These are phyloP conservation scores for Noctua janthina DNA, from an alignment of 2,888 invertebrate genomes.

Conservation along the genomic window DNA sequence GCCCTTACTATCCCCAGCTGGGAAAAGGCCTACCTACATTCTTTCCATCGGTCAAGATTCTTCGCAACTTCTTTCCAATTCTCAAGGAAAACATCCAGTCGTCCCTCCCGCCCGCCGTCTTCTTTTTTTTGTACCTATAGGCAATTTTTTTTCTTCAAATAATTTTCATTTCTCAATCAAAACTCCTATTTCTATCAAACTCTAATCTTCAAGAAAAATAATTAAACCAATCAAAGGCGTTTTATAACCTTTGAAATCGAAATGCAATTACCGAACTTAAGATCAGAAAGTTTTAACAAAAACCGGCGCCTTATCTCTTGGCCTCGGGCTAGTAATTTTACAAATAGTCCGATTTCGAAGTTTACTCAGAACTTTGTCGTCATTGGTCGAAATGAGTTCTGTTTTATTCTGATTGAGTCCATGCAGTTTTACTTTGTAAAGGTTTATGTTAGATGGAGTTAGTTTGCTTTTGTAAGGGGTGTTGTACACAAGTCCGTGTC, in stretches of 20 bases:
- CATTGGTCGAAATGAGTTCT: slow-evolving; percentile 59
- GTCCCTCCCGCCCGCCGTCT: background rate
- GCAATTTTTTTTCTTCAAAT: background rate
- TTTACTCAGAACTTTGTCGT: slow-evolving; percentile 49
- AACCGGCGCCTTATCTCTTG: slow-evolving; percentile 43
- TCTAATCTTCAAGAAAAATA: slow-evolving; percentile 42
- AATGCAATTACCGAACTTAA: slow-evolving; percentile 48
- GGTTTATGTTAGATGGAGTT: slow-evolving; percentile 21
- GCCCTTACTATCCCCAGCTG: too few relatives aligned
- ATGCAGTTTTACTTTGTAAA: slow-evolving; percentile 50
- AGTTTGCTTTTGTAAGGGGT: slow-evolving; percentile 2
- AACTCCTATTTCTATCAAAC: background rate
- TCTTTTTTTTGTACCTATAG: background rate
- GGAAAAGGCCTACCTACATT: too few relatives aligned
- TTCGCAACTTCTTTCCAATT: background rate
- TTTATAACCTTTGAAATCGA: slow-evolving; percentile 34
- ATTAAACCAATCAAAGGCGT: slow-evolving; percentile 46
- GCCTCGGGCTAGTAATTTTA: slow-evolving; percentile 55
- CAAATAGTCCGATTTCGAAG: slow-evolving; percentile 61
- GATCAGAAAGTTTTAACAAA: slow-evolving; percentile 48
- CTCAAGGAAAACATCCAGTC: background rate
- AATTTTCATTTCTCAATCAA: background rate
- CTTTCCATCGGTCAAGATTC: too few relatives aligned
- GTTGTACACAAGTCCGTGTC: too few relatives aligned
- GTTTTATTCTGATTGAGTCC: slow-evolving; percentile 52